Evolutionary conservation across 2,797 vertebrate genomes (phyloP), one percentile per base, ranked within the genome.

Genomic region (Ptychobarbus kaznakovi): DNA sequence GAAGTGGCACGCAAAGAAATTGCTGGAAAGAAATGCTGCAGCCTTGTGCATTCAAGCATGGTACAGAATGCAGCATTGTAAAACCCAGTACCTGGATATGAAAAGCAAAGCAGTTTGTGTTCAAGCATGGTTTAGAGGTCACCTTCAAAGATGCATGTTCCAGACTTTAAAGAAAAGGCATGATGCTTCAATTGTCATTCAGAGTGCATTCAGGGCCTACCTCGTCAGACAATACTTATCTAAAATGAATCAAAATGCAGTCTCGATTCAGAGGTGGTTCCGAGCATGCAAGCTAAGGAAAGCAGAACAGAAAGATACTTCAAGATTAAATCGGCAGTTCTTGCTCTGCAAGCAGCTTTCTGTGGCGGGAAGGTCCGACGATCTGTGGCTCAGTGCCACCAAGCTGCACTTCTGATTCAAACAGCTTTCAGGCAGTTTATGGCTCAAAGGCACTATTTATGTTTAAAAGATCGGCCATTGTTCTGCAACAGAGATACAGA

Each of bases 241-340:
- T 1, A 80, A 84, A 73, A 88, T 94, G 88, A 92, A 92, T 81
- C 84, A 76, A 1, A 93, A 96, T 2, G 89, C 93, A 0, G 0
- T 94, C 61, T 12, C 89, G 18, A 96, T 99, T 92, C 98, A 99
- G 93, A 93, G 89, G 20, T 93, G 96, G 95, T 98, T 96, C 90
- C 94, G 95, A 87, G 92, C 93, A 70, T 90, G 11, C 6, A 89
- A 89, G 40, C 15, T 63, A 53, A 91, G 90, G 74, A 88, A 89
- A n/a, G n/a, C 4, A 0, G 86, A 92, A 70, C 94, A 93, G 86
- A 86, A 86, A 75, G 0, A 0, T 97, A 96, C 86, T 51, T 95
- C 49, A 91, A 73, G 80, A 90, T 90, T 10, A 96, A 91, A 90
- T 44, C 66, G 0, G 97, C 96, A 0, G 93, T 92, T 12, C 76